phyloP scores from a whole-genome alignment of 2,888 invertebrate genomes.

The Julus scanicus region DNA sequence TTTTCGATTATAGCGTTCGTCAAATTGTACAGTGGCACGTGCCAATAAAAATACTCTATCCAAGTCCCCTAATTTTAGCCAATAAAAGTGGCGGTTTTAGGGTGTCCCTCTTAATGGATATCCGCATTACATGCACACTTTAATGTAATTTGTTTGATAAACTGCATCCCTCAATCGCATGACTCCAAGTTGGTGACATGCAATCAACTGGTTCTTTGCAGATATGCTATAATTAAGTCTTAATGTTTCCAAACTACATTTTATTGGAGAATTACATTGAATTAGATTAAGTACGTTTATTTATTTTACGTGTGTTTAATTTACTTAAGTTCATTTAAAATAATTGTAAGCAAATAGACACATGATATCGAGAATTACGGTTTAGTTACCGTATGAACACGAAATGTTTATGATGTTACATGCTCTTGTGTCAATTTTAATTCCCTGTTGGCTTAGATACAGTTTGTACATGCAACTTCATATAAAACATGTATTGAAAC shows the following conservation, averaged over 20 bases:
- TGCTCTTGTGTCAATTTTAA: no score
- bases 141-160: slow-evolving; percentile 7
- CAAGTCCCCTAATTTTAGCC: background rate
- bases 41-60: background rate
- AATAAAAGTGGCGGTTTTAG: slow-evolving; percentile 16
- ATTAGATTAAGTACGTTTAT: background rate
- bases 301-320: background rate
- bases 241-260: background rate
- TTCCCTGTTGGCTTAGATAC: no score
- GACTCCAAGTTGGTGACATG: background rate
- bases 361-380: no score
- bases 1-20: slow-evolving; percentile 36
- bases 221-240: slow-evolving; percentile 8
- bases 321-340: slow-evolving; percentile 1
- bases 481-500: no score
- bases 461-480: no score
- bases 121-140: slow-evolving; percentile 18
- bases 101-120: background rate
- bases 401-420: no score
- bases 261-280: background rate
- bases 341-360: no score
- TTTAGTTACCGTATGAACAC: no score
- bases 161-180: slow-evolving; percentile 18
- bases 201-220: background rate
- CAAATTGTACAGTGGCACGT: slow-evolving; percentile 30